Percentiles rank a stretch among this genome's conserved stretches.
Conservation (phyloP, 2,888 invertebrate genomes). For the Aquatica leii region DNA sequence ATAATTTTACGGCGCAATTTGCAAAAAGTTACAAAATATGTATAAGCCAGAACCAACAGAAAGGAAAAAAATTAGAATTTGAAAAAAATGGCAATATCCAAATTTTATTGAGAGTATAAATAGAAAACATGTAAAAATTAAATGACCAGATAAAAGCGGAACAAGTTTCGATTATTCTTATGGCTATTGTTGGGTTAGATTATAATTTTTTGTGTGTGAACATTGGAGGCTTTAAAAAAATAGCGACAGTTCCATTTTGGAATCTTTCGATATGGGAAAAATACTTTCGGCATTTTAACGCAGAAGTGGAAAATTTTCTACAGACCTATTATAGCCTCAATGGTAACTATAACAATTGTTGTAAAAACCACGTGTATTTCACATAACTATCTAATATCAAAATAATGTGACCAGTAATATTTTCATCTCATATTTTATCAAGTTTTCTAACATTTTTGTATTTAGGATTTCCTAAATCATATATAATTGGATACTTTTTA, state of each 20-base stretch:
- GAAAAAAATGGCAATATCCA: conserved; percentile 8
- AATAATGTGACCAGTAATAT: background rate
- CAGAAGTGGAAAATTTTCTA: conserved; percentile 1
- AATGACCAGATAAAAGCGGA: conserved; percentile 37
- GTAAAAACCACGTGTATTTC: conserved; percentile 28
- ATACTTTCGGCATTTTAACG: too few species aligned
- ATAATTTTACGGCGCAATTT: conserved; percentile 19
- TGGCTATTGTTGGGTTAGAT: conserved; percentile 34
- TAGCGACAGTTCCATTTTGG: conserved; percentile 25
- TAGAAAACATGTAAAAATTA: conserved; percentile 40
- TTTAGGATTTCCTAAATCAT: background rate
- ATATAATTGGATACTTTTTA: background rate
- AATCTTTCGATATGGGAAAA: conserved; percentile 5
- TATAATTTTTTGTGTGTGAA: conserved; percentile 29
- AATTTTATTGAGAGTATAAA: too few species aligned
- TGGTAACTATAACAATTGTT: conserved; percentile 19
- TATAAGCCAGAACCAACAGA: too few species aligned
- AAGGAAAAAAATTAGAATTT: too few species aligned
- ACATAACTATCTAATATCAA: conserved; percentile 14
- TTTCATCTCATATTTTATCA: background rate
- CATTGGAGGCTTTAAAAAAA: conserved; percentile 27
- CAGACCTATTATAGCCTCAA: background rate
- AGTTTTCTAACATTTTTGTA: background rate
- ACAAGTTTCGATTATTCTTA: conserved; percentile 35
- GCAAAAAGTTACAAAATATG: too few species aligned